Evolutionary conservation across 2,113 vertebrate species (phyloP), one percentile per base, ranked within the genome.

Genomic region (Scalopus aquaticus): DNA sequence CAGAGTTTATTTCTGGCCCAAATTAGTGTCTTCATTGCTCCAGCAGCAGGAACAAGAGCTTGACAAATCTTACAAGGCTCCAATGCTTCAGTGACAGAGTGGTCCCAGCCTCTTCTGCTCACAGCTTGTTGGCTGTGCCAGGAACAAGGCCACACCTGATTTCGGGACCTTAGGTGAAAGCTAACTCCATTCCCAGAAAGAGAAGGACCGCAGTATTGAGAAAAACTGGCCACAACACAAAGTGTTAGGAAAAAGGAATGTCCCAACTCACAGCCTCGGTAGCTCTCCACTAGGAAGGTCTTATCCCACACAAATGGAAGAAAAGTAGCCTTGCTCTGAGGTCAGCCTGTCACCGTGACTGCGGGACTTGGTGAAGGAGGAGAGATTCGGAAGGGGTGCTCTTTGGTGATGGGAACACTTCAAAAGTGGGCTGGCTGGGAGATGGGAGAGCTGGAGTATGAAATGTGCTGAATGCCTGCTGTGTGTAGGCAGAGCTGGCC

Each of bases 121-220:
- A 26, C 6, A 35, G 19, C 3, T 30, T 19, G 4, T 8, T 28
- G 44, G 24, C 56, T 37, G 6, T 0, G 28, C 1, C 8, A 10
- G 46, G 49, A 49, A 56, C 26, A 1, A 26, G 76, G 5, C 32
- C 74, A 44, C 4, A 3, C 6, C 8, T 35, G 46, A 56, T 44
- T 28, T 92, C 35, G 70, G 51, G 26, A 26, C 49, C 44, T 37
- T 58, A 20, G 26, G 64, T 60, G 28, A 73, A 73, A 32, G n/a
- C 56, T 72, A 17, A 24, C 56, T 58, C 22, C n/a, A 10, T 62
- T n/a, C 12, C 49, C 44, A 51, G 20, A 65, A 83, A 87, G 19
- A 77, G 10, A 65, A 65, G 28, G n/a, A 60, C n/a, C 46, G 5
- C n/a, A 24, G 37, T 51, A 24, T 58, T 62, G 39, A 37, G 30